phyloP scores from a whole-genome alignment of 1,140 invertebrate species.

The Ceratina japonica region DNA sequence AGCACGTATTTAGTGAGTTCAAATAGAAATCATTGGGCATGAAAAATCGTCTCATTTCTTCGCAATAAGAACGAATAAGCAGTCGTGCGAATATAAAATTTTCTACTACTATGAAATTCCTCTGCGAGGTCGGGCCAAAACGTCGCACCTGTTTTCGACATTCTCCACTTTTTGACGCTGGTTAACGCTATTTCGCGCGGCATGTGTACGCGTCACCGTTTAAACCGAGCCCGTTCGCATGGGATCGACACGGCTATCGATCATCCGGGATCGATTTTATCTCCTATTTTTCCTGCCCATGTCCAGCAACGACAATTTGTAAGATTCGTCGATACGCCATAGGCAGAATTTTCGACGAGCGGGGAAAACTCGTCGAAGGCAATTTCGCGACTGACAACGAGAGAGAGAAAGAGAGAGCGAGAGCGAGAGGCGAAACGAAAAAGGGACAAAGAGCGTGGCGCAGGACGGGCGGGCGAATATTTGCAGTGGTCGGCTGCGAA shows the following conservation, averaged over 20 bases:
- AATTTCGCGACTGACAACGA: conserved; percentile 18
- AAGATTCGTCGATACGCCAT: conserved; percentile 13
- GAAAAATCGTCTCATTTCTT: too few species aligned
- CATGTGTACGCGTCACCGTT: background rate
- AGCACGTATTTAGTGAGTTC: too few species aligned
- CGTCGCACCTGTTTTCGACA: conserved; percentile 10
- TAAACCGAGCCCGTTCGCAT: background rate
- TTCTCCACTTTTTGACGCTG: background rate
- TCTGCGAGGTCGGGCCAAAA: too few species aligned
- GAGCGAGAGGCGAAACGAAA: background rate
- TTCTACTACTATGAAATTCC: background rate
- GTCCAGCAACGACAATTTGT: conserved; percentile 15
- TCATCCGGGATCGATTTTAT: conserved; percentile 1
- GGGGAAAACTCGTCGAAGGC: conserved; percentile 1
- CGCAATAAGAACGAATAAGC: too few species aligned
- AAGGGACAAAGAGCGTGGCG: background rate
- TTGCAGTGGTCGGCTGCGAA: conserved; percentile 70
- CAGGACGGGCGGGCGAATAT: conserved; percentile 36
- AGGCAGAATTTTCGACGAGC: conserved; percentile 6
- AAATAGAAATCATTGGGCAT: too few species aligned
- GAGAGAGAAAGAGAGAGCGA: background rate
- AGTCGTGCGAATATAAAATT: background rate
- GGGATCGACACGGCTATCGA: conserved; percentile 22
- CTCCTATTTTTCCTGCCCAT: background rate
- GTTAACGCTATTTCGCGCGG: conserved; percentile 35